A percentile compares a stretch with the other conserved stretches of the same genome.
phyloP scores from a whole-genome alignment of 2,113 vertebrate genomes.

The Ochotona curzoniae region DNA sequence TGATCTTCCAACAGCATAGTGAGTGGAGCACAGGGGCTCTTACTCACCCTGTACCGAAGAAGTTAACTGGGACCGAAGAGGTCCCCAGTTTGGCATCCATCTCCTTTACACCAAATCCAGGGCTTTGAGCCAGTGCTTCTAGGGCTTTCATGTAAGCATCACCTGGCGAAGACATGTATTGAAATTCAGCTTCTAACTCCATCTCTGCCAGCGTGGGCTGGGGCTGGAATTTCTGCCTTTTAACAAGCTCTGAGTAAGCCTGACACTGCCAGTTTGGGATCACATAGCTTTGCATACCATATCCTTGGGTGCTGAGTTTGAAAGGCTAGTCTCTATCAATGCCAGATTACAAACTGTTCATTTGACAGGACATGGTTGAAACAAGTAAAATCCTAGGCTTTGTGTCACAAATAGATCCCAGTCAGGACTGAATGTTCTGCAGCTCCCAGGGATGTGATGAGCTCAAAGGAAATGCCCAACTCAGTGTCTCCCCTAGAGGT shows the following conservation, averaged over 20 bases:
- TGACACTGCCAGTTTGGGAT: not conserved
- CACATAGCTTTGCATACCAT: accelerated
- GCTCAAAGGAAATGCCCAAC: not conserved
- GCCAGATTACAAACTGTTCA: not conserved
- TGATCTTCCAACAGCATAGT: not conserved
- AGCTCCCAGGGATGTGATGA: accelerated
- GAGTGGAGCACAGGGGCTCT: not conserved
- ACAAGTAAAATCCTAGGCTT: not conserved
- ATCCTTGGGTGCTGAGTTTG: not conserved
- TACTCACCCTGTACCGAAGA: not conserved
- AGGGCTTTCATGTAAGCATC: not conserved
- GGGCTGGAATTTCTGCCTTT: not conserved
- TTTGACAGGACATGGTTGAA: not conserved
- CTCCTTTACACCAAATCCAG: not conserved
- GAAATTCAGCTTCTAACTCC: slow-evolving; percentile 1
- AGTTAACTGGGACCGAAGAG: not conserved
- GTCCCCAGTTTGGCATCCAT: not conserved
- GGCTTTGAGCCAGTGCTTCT: not conserved
- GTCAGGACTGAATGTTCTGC: not conserved
- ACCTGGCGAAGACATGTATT: not conserved
- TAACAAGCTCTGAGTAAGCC: not conserved
- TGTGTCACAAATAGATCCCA: not conserved
- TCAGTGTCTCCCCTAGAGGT: not conserved
- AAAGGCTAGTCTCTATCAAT: not conserved
- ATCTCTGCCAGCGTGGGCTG: not conserved